A percentile compares a stretch with the other conserved stretches of the same genome.
Evolutionary conservation across 2,888 invertebrate genomes (phyloP).

Genomic region (Choreutis nemorana): DNA sequence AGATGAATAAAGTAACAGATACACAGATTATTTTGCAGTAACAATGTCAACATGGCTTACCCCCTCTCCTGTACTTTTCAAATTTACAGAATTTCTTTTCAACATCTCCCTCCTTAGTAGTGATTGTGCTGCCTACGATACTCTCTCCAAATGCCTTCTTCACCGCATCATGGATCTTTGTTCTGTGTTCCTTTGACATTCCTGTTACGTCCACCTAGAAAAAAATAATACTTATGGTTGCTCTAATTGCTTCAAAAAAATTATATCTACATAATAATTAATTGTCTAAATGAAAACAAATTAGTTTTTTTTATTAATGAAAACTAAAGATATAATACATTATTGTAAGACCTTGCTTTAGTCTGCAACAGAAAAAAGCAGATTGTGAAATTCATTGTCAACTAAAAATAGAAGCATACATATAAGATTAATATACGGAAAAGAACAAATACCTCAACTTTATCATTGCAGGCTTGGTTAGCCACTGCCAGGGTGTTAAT

Average conservation of each 20-base stretch:
- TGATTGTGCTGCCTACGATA: slow-evolving; percentile 74
- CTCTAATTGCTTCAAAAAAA: too few species aligned
- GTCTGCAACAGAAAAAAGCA: too few species aligned
- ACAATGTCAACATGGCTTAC: too few species aligned
- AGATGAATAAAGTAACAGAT: background rate
- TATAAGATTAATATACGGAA: slow-evolving; percentile 1
- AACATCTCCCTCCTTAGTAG: slow-evolving; percentile 58
- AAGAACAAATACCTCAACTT: slow-evolving; percentile 36
- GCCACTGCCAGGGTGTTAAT: slow-evolving; percentile 56
- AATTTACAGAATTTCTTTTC: slow-evolving; percentile 69
- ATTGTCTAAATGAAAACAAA: background rate
- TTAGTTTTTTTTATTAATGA: too few species aligned
- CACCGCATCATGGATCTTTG: slow-evolving; percentile 75
- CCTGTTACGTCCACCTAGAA: slow-evolving; percentile 71
- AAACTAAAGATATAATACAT: too few species aligned
- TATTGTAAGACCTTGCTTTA: too few species aligned
- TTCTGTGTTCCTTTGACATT: slow-evolving; percentile 75
- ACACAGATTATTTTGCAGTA: too few species aligned
- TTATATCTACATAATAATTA: too few species aligned
- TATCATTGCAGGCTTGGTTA: slow-evolving; percentile 22
- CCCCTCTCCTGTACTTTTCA: slow-evolving; percentile 55
- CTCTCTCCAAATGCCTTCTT: slow-evolving; percentile 71
- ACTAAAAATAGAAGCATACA: too few species aligned
- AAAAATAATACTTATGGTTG: too few species aligned
- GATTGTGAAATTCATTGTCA: too few species aligned